phyloP scores from a whole-genome alignment of 2,888 invertebrate species.

The Drosophila pseudotakahashii region DNA sequence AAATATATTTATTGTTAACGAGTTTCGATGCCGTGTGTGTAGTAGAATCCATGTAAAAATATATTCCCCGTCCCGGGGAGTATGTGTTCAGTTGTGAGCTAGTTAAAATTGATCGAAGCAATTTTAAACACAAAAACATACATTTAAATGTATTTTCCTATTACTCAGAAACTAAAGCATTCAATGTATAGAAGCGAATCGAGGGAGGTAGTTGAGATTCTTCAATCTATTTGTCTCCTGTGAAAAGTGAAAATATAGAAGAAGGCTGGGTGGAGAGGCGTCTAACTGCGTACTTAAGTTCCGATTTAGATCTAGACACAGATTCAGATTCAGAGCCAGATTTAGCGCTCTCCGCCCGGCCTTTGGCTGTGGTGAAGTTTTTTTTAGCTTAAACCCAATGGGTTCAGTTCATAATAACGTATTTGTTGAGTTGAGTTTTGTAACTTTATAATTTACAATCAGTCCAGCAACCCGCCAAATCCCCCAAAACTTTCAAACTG shows the following conservation, averaged over 20 bases:
- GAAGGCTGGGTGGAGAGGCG: slow-evolving; percentile 20
- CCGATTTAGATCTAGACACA: not conserved
- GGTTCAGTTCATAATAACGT: slow-evolving; percentile 81
- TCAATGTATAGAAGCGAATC: slow-evolving; percentile 21
- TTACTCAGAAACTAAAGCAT: slow-evolving; percentile 38
- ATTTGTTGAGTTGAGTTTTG: slow-evolving; percentile 68
- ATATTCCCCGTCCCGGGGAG: slow-evolving; percentile 24
- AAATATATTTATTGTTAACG: slow-evolving; percentile 52
- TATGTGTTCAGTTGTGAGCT: slow-evolving; percentile 41
- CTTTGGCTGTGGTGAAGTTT: slow-evolving; percentile 69
- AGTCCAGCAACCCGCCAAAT: slow-evolving; percentile 38
- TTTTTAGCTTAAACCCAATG: slow-evolving; percentile 84
- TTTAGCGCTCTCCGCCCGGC: slow-evolving; percentile 11
- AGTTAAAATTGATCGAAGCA: slow-evolving; percentile 44
- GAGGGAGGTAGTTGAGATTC: slow-evolving; percentile 2
- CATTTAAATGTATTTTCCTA: slow-evolving; percentile 39
- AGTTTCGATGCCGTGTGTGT: slow-evolving; percentile 49
- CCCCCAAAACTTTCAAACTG: slow-evolving; percentile 22
- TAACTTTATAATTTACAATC: slow-evolving; percentile 46
- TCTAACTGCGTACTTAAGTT: slow-evolving; percentile 34
- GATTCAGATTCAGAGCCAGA: slow-evolving; percentile 1
- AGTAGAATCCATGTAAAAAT: slow-evolving; percentile 42
- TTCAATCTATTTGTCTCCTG: slow-evolving; percentile 3
- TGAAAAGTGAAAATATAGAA: slow-evolving; percentile 29
- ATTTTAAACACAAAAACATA: slow-evolving; percentile 21